Conservation (phyloP, 2,888 invertebrate species). For the Xanthorhoe designata region DNA sequence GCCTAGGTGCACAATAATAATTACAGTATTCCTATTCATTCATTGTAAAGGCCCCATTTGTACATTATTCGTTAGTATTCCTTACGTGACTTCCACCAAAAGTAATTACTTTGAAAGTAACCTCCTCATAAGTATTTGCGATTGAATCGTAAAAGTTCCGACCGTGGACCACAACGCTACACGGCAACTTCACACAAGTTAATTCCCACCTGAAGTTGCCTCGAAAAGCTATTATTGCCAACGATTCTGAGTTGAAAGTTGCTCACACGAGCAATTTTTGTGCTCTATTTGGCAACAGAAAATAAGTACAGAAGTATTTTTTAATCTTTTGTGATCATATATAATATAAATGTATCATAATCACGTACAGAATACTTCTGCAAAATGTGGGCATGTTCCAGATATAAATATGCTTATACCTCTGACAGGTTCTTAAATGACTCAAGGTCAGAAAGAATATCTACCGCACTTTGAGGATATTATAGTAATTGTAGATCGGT, state of each 20-base stretch:
- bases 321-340: too few species aligned
- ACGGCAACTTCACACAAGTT: constrained; percentile 38
- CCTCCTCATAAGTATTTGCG: constrained; percentile 7
- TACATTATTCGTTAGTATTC: neutral
- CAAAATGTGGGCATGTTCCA: too few species aligned
- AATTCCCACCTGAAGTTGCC: constrained; percentile 38
- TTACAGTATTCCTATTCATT: too few species aligned
- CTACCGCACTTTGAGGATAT: too few species aligned
- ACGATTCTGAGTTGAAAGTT: constrained; percentile 28
- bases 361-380: too few species aligned
- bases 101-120: constrained; percentile 16
- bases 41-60: too few species aligned
- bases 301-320: neutral
- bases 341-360: too few species aligned
- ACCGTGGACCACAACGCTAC: constrained; percentile 28
- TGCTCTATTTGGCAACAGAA: neutral
- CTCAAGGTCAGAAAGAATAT: too few species aligned
- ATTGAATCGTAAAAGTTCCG: constrained; percentile 32
- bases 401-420: too few species aligned
- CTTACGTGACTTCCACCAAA: neutral
- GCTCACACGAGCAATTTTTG: constrained; percentile 10
- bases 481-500: too few species aligned
- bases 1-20: too few species aligned
- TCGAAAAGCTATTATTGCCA: constrained; percentile 34
- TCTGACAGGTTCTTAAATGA: too few species aligned